Base-by-base conservation (phyloP, 2,888 invertebrate genomes). In the Torymus tubicola region DNA sequence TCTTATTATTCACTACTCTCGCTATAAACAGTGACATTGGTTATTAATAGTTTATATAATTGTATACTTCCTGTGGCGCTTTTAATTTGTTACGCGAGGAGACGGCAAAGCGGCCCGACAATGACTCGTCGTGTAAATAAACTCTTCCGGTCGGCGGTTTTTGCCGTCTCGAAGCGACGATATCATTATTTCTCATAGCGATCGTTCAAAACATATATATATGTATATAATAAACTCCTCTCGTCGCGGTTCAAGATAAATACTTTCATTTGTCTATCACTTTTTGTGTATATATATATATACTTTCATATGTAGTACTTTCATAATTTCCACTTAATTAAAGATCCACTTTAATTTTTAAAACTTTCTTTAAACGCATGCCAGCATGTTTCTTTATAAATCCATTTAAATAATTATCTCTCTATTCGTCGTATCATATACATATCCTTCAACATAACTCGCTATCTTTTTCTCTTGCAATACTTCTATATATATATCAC, bases 301-400 rank as follows among this genome's bases (percentile, higher is more conserved):
- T 31, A 69, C 61, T 78, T 71, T 64, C 57, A 1, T 53, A 31
- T 64, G 24, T 73, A 42, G 13, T 53, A n/a, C 42, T 79, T 55
- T 42, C 42, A 8, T 42, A 42, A 42, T 42, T 42, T 42, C 42
- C 42, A 42, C 10, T 5, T 52, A 73, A 68, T 77, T 81, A 77
- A 81, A 81, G 72, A 63, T 77, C 67, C 14, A 78, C 77, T 76
- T 79, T 80, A 79, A 73, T 73, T 74, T 70, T 42, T 42, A 42
- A 42, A 42, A 12, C 61, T 14, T 58, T 65, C 50, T 55, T 21
- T 58, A 57, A 42, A 71, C 71, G 72, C 78, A 76, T 18, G 52
- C 67, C 77, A 58, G 77, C 55, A 72, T 64, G 71, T 75, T 68
- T 1, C 31, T 14, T 71, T 52, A 60, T 63, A 64, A 42, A 69